Evolutionary conservation across 2,797 vertebrate species (phyloP), one percentile per base, ranked within the genome.

Genomic region (Rhodeus uyekii): DNA sequence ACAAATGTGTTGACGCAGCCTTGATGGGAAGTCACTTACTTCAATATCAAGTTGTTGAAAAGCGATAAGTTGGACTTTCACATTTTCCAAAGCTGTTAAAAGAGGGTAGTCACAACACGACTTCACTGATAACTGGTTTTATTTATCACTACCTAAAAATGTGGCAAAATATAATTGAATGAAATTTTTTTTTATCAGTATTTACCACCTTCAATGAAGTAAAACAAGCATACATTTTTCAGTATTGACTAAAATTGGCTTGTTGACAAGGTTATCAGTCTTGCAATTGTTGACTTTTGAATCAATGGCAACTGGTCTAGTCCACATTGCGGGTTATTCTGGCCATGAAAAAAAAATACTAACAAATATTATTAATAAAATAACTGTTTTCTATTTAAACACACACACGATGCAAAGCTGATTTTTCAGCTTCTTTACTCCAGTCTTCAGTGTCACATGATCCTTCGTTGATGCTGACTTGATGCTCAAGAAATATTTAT

Each of bases 31-130:
- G 55, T 38, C 67, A 80, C 65, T 8, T 34, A 69, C 53, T 61
- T 61, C 53, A 60, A 4, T 60, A 48, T 80, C 61, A 72, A 24
- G 67, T 29, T 80, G 22, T 61, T 72, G 39, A 61, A 80, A 72
- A 46, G 29, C 36, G 50, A 14, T 22, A 34, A 61, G 55, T 36
- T 72, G 14, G 29, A 34, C n/a, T 68, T 72, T 72, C 53, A 53
- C 46, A 46, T 32, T 19, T 42, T 46, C 38, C 32, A 48, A 44
- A 61, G n/a, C 53, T 61, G 53, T 3, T 46, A 36, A 80, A 61
- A 80, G 42, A 44, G 22, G 38, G 16, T 48, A 19, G 32, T 61
- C 53, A 71, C 38, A 60, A 71, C 53, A 71, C 39, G 22, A 18
- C 6, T 53, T 13, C 14, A 50, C 29, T 14, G 69, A n/a, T 34